Conservation (phyloP, 2,888 invertebrate species). For the Panopea generosa region DNA sequence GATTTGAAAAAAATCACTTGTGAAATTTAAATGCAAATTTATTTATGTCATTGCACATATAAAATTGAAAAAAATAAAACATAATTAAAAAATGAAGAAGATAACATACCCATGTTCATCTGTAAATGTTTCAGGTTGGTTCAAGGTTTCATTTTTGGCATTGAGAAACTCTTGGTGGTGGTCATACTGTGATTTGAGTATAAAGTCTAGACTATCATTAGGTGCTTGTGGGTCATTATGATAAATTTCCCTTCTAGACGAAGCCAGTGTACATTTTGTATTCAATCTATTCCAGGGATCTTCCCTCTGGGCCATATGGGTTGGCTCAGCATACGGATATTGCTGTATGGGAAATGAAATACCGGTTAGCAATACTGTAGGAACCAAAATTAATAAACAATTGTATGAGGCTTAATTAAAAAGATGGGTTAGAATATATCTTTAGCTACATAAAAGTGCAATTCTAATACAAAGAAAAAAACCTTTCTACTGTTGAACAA, state of each 20-base stretch:
- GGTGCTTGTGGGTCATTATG: conserved; percentile 83
- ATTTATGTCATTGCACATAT: too few relatives aligned
- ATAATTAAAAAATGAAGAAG: too few relatives aligned
- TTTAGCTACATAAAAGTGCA: too few relatives aligned
- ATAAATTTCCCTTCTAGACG: conserved; percentile 80
- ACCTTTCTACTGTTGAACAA: too few relatives aligned
- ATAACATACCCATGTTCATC: conserved; percentile 78
- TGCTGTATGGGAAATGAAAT: too few relatives aligned
- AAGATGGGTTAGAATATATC: too few relatives aligned
- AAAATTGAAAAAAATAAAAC: too few relatives aligned
- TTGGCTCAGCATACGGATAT: conserved; percentile 76
- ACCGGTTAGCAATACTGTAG: neutral
- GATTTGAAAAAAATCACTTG: too few relatives aligned
- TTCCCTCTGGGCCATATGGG: conserved; percentile 80
- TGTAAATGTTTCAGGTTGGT: conserved; percentile 83
- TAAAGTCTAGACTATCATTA: conserved; percentile 84
- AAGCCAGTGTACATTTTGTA: conserved; percentile 79
- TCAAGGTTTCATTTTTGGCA: conserved; percentile 80
- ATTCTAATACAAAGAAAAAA: too few relatives aligned
- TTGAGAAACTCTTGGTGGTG: conserved; percentile 83
- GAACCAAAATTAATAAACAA: too few relatives aligned
- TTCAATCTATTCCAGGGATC: conserved; percentile 84
- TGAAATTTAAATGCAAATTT: too few relatives aligned
- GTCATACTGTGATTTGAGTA: conserved; percentile 83
- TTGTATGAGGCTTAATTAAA: too few relatives aligned